Evolutionary conservation across 2,888 invertebrate species (phyloP), one percentile per base, ranked within the genome.

Genomic region (Galerucella pusilla): DNA sequence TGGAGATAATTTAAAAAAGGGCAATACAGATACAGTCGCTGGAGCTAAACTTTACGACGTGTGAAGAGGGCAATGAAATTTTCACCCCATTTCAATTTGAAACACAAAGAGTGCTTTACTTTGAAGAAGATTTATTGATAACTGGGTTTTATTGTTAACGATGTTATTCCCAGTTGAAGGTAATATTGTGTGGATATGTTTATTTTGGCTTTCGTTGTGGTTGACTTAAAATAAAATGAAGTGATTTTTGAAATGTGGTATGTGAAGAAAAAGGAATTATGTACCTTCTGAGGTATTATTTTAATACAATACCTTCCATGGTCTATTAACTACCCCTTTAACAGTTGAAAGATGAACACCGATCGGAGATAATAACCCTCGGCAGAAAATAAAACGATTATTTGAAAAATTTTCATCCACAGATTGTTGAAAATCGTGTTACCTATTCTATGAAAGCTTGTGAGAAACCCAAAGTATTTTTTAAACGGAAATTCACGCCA

Each of bases 1-100:
- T 75, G 72, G 74, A 66, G 79, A 75, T 77, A 81, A 82, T 84
- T 82, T 83, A 82, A 84, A 83, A 77, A 79, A 81, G 83, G 84
- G 82, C 83, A 65, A 65, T 12, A 65, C 64, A 46, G 64, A 65
- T 65, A 65, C 67, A 75, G 72, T 76, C 71, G 68, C 73, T 60
- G 70, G 73, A 71, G 71, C 71, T 70, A 73, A 77, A 81, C 77
- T 84, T 84, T 85, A 85, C 83, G 84, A 84, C 82, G 84, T 85
- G 84, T 82, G 82, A 83, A 84, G 82, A 80, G 81, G 70, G 71
- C 74, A 77, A 85, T 86, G 84, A 87, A 86, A 85, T 86, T 85
- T 86, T 85, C 87, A 87, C 87, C 87, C 87, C 84, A 86, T 86
- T 85, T 85, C 83, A 85, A 85, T 85, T 83, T 83, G 79, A 82